Percentiles rank a stretch among this genome's conserved stretches.
phyloP scores from a whole-genome alignment of 2,888 invertebrate species.

The Helicoverpa assulta region DNA sequence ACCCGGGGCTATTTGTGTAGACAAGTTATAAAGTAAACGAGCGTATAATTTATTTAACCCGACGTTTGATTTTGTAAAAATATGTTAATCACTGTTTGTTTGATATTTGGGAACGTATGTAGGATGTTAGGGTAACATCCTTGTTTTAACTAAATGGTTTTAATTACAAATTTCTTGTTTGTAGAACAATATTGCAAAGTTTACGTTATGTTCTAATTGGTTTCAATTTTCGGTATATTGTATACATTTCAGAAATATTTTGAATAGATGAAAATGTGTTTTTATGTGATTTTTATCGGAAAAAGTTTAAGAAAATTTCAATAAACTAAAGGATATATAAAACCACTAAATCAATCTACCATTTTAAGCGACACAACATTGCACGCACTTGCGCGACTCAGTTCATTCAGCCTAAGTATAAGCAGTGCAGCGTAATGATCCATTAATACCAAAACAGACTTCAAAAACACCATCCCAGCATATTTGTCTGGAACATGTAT shows the following conservation, averaged over 20 bases:
- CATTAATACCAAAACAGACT: slow-evolving; percentile 39
- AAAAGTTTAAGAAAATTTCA: too few species aligned
- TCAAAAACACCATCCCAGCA: slow-evolving; percentile 36
- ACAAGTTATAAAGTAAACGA: slow-evolving; percentile 64
- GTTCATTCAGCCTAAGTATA: slow-evolving; percentile 18
- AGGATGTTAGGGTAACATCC: slow-evolving; percentile 22
- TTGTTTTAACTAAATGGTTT: slow-evolving; percentile 13
- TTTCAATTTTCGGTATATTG: background rate
- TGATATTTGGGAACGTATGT: slow-evolving; percentile 35
- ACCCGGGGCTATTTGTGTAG: slow-evolving; percentile 58
- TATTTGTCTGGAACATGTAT: slow-evolving; percentile 36
- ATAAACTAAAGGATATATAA: too few species aligned
- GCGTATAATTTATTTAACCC: slow-evolving; percentile 63
- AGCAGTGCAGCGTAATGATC: slow-evolving; percentile 38
- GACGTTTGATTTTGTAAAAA: slow-evolving; percentile 60
- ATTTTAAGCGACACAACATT: too few species aligned
- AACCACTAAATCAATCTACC: too few species aligned
- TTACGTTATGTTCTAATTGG: slow-evolving; percentile 6
- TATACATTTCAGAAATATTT: too few species aligned
- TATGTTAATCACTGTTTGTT: slow-evolving; percentile 63
- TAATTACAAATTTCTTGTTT: slow-evolving; percentile 38
- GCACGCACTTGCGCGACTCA: too few species aligned
- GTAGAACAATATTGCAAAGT: slow-evolving; percentile 20
- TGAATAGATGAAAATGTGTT: too few species aligned
- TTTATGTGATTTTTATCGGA: too few species aligned